phyloP scores from a whole-genome alignment of 2,888 invertebrate species.

The Patella caerulea region DNA sequence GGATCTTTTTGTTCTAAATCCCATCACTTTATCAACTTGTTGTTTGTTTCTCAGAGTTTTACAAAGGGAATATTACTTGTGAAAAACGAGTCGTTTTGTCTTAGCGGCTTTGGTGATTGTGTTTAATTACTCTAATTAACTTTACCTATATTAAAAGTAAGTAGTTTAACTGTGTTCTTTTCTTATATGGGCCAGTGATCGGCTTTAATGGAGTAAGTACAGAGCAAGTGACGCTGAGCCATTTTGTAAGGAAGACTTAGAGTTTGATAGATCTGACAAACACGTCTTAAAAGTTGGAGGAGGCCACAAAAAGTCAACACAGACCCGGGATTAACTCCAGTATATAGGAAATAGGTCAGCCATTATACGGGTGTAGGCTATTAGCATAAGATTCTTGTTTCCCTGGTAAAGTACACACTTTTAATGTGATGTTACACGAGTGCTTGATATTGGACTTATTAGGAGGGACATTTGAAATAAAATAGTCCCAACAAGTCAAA shows the following conservation, averaged over 20 bases:
- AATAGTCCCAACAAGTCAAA: conserved; percentile 1
- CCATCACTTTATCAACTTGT: not conserved
- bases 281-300: not conserved
- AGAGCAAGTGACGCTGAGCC: no score
- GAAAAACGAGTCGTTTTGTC: no score
- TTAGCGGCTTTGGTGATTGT: not conserved
- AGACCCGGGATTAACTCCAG: not conserved
- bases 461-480: not conserved
- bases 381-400: conserved; percentile 10
- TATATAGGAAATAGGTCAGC: not conserved
- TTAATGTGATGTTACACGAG: conserved; percentile 5
- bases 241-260: no score
- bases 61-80: not conserved
- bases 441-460: conserved; percentile 4
- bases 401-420: conserved; percentile 3
- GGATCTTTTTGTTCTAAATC: conserved; percentile 1
- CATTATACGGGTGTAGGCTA: not conserved
- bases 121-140: not conserved
- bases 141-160: not conserved
- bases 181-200: no score
- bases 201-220: no score
- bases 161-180: not conserved
- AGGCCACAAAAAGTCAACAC: not conserved
- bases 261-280: not conserved
- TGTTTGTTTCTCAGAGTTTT: not conserved